These are phyloP conservation scores for Vanessa cardui DNA, from an alignment of 2,888 invertebrate species.

Conservation along the genomic window DNA sequence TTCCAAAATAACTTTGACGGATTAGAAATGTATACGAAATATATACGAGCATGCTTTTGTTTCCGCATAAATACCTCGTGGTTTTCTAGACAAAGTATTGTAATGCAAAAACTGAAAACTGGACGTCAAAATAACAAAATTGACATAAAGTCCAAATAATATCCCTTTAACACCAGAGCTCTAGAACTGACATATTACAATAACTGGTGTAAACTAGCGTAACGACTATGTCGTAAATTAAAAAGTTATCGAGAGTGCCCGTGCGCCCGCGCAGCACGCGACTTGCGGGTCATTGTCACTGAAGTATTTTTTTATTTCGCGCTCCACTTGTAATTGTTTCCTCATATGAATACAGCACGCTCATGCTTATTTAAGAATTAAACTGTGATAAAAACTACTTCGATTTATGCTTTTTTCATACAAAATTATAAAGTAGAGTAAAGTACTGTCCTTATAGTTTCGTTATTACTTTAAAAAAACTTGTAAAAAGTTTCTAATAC, in stretches of 20 bases:
- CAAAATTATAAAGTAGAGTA: background rate
- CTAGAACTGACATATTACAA: conserved; percentile 8
- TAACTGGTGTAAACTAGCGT: conserved; percentile 42
- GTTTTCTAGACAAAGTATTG: background rate
- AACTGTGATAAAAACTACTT: conserved; percentile 17
- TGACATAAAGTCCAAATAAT: too few species aligned
- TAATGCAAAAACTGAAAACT: background rate
- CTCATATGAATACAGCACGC: conserved; percentile 44
- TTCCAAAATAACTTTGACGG: too few species aligned
- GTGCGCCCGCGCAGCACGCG: conserved; percentile 46
- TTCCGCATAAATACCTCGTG: too few species aligned
- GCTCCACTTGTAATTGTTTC: conserved; percentile 52
- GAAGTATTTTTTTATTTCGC: conserved; percentile 48
- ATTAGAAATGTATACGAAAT: too few species aligned
- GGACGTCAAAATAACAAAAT: too few species aligned
- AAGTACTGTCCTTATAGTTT: background rate
- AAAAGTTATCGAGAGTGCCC: conserved; percentile 46
- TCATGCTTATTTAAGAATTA: conserved; percentile 19
- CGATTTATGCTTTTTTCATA: conserved; percentile 16
- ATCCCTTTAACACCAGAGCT: background rate
- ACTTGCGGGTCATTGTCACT: conserved; percentile 59
- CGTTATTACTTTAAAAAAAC: background rate
- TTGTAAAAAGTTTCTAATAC: background rate
- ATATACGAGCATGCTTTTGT: too few species aligned
- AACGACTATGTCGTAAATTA: conserved; percentile 54